Base-by-base conservation (phyloP, 2,888 invertebrate genomes). In the Selenia dentaria region DNA sequence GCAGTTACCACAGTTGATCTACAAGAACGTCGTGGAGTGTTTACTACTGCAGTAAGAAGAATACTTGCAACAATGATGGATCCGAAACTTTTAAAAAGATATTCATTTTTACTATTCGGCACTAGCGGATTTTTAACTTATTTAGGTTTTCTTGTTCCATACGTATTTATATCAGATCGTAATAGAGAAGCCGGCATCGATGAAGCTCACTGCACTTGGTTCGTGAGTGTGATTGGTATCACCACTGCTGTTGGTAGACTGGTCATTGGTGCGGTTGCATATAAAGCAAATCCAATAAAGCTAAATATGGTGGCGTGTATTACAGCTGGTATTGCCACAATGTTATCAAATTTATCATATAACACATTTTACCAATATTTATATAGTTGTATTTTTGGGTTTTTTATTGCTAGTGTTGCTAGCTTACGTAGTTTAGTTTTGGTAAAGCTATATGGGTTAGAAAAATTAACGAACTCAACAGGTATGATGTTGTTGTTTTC, bases 1-100 rank as follows among this genome's bases (percentile, higher is more conserved):
- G 83, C 87, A 8, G 82, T 79, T n/a, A 78, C 85, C 8, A 62
- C 79, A 10, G 67, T 61, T 2, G 89, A 90, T 62, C 69, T 90
- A 48, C 54, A 59, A 27, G 89, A 90, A 62, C 67, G 51, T 25
- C 68, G 71, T 51, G 88, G 87, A 20, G 63, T 89, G 9, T 88
- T 77, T 46, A 86, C 87, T 6, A 84, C 79, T 28, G 84, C 89
- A 13, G 76, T 68, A 9, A 74, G 88, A 67, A 76, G 89, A 59
- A 74, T 87, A 48, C 64, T 90, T 22, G 87, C 83, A 11, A 87
- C 89, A 4, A 90, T 90, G 89, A 70, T 88, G 80, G 86, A 88
- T 53, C 80, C 83, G 1, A 74, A 57, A 35, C 59, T 90, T 40
- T 67, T 90, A 27, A 74, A 63, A 57, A 79, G 64, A 53, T 43